Percentiles rank a stretch among this genome's conserved stretches.
phyloP scores from a whole-genome alignment of 2,113 vertebrate genomes.

The Mustelus asterias region DNA sequence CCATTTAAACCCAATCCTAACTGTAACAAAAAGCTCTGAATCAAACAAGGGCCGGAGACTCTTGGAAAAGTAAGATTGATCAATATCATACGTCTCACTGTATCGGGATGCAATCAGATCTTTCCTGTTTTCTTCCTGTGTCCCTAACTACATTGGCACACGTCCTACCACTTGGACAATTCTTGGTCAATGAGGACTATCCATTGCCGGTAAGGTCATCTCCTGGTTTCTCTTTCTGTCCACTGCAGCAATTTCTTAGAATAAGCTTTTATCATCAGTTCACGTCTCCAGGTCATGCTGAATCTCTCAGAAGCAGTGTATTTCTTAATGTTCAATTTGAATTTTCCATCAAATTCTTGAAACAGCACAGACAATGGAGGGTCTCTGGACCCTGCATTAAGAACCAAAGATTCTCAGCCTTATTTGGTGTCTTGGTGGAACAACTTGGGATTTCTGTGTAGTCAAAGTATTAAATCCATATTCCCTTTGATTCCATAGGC shows the following conservation, averaged over 20 bases:
- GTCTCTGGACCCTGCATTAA: neutral
- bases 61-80: neutral
- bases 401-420: neutral
- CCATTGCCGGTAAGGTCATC: neutral
- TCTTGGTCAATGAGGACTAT: neutral
- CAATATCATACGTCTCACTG: neutral
- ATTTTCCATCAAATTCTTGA: neutral
- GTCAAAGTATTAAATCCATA: neutral
- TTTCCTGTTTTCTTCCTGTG: neutral
- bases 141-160: neutral
- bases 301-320: neutral
- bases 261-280: neutral
- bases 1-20: neutral
- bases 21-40: neutral
- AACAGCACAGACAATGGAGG: neutral
- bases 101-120: neutral
- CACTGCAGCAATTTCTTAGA: neutral
- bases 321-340: slow-evolving; percentile 1
- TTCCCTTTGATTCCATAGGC: neutral
- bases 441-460: neutral
- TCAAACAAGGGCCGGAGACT: neutral
- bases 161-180: neutral
- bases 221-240: neutral
- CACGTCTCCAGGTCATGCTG: neutral
- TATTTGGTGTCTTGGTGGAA: neutral